These are phyloP conservation scores for Labroides dimidiatus DNA, from an alignment of 2,797 vertebrate species.

Conservation along the genomic window DNA sequence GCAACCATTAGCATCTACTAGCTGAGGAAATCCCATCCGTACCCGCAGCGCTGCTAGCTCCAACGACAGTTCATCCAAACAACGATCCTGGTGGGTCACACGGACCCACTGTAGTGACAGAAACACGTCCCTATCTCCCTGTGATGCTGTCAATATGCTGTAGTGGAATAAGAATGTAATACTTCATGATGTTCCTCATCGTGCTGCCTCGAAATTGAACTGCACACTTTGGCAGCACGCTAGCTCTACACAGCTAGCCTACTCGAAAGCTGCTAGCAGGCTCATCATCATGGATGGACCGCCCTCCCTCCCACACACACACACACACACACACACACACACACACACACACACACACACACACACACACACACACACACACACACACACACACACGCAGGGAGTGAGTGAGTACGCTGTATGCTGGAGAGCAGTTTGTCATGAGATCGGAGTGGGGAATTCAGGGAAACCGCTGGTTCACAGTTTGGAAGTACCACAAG, in stretches of 20 bases:
- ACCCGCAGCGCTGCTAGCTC: constrained; percentile 57
- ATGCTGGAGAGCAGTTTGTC: constrained; percentile 31
- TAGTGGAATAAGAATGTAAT: constrained; percentile 10
- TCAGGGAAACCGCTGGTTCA: constrained; percentile 12
- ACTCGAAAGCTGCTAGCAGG: constrained; percentile 47
- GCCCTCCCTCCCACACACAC: constrained; percentile 55
- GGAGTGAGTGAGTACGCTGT: constrained; percentile 3
- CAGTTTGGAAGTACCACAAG: neutral
- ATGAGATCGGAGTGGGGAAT: constrained; percentile 31
- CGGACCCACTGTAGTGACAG: constrained; percentile 24
- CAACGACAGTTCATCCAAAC: constrained; percentile 68
- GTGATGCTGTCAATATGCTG: constrained; percentile 36
- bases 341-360: constrained; percentile 28
- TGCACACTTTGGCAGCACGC: constrained; percentile 51
- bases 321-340: neutral
- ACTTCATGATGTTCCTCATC: constrained; percentile 63
- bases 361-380: neutral
- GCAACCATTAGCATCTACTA: constrained; percentile 71
- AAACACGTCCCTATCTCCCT: constrained; percentile 49
- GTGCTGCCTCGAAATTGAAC: constrained; percentile 58
- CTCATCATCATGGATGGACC: constrained; percentile 64
- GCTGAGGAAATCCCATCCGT: constrained; percentile 67
- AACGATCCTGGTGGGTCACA: constrained; percentile 5
- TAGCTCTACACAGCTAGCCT: constrained; percentile 66
- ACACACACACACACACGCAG: no score